Evolutionary conservation across 2,113 vertebrate species (phyloP).

Genomic region (Poecilia latipinna): DNA sequence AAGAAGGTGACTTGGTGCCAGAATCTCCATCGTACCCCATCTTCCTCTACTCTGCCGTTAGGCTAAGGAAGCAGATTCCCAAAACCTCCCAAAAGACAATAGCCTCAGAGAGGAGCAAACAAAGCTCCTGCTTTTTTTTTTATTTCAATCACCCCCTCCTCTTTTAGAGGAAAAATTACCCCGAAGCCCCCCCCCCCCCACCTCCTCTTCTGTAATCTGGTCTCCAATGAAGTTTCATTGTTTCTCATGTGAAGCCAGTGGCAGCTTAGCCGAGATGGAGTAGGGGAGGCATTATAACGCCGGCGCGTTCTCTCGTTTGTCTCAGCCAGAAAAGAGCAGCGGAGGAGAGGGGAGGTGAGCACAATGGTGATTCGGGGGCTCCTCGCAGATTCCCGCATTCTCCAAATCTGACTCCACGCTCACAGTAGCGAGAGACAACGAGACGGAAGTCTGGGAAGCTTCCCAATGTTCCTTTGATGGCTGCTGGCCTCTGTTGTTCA

Average conservation of each 20-base stretch:
- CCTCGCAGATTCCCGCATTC: slow-evolving; percentile 40
- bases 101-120: slow-evolving; percentile 75
- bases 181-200: slow-evolving; percentile 61
- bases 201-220: slow-evolving; percentile 82
- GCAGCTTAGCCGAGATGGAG: slow-evolving; percentile 83
- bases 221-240: slow-evolving; percentile 88
- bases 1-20: slow-evolving; percentile 84
- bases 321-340: slow-evolving; percentile 66
- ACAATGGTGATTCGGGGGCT: slow-evolving; percentile 74
- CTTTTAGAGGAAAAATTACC: slow-evolving; percentile 42
- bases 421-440: slow-evolving; percentile 66
- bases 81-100: slow-evolving; percentile 79
- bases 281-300: slow-evolving; percentile 74
- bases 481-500: slow-evolving; percentile 53
- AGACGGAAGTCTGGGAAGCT: slow-evolving; percentile 68
- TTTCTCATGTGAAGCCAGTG: slow-evolving; percentile 85
- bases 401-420: slow-evolving; percentile 62
- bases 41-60: slow-evolving; percentile 69
- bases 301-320: slow-evolving; percentile 78
- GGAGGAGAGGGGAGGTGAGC: slow-evolving; percentile 56
- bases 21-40: slow-evolving; percentile 74
- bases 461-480: slow-evolving; percentile 68
- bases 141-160: slow-evolving; percentile 28
- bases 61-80: slow-evolving; percentile 82
- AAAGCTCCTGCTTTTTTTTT: slow-evolving; percentile 65